Base-by-base conservation (phyloP, 2,113 vertebrate species). In the Xenopus laevis region DNA sequence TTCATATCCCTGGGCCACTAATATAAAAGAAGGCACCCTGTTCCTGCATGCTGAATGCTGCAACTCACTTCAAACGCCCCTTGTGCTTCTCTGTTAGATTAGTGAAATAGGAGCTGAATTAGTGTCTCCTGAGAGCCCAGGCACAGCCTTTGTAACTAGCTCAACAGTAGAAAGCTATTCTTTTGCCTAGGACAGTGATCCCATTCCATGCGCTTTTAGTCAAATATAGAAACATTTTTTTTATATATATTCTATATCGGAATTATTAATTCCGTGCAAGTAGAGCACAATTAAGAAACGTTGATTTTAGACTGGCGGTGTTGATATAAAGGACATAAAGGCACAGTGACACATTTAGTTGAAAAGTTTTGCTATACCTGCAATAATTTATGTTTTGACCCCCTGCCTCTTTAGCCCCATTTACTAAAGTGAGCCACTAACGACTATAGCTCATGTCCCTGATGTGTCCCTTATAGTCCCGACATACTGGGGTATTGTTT, bases 101-200 rank as follows among this genome's bases (percentile, higher is more conserved):
- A 68, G 45, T 69, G 21, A 33, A 60, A 16, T 2, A 20, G 10
- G 64, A 79, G 57, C 18, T 77, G 72, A 79, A 73, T 74, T 66
- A n/a, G 15, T 15, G 59, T 64, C 77, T 71, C 1, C 0, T 23
- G 65, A 70, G 74, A 60, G 0, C 16, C 44, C 13, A 77, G 46
- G 0, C 68, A 50, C 2, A 45, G 50, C 70, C 57, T 63, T 81
- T 57, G 27, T 40, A 57, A 61, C 45, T 65, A 59, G 50, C 61
- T 75, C 0, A 7, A 65, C 57, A 59, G 27, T 30, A 63, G 46
- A 10, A 71, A 72, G 69, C 58, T 4, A 0, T 57, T 74, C 63
- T 65, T 55, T 65, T 68, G 68, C 47, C 50, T 71, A 76, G 61
- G 46, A 60, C 68, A 61, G 2, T 0, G 15, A 62, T 79, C 65